Evolutionary conservation across 2,888 invertebrate species (phyloP).

Genomic region (Andrena marginata): DNA sequence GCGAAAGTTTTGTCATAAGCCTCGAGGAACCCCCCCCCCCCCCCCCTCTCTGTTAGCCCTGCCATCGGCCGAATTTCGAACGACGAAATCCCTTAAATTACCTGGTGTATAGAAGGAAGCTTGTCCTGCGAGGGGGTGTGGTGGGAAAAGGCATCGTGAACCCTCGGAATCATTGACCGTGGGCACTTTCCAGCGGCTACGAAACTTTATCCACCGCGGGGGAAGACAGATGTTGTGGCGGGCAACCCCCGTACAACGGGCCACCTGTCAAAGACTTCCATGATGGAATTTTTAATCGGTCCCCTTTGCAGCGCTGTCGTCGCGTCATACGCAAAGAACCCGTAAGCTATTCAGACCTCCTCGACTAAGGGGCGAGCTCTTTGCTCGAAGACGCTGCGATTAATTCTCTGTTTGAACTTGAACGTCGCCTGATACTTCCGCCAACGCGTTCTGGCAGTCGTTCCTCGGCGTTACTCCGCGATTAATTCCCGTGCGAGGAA

Average conservation of each 20-base stretch:
- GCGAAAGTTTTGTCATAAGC: slow-evolving; percentile 82
- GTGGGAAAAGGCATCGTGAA: background rate
- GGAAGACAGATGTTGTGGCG: slow-evolving; percentile 78
- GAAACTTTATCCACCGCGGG: slow-evolving; percentile 69
- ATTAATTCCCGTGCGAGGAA: slow-evolving; percentile 1
- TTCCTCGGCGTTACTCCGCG: background rate
- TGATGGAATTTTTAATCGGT: slow-evolving; percentile 83
- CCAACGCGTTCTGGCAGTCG: background rate
- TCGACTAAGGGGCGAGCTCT: background rate
- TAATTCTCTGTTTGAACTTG: slow-evolving; percentile 6
- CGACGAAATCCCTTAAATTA: background rate
- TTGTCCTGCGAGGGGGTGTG: background rate
- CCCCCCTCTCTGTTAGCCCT: slow-evolving; percentile 21
- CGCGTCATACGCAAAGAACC: slow-evolving; percentile 9
- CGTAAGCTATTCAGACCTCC: background rate
- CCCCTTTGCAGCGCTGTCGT: slow-evolving; percentile 52
- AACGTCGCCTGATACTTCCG: background rate
- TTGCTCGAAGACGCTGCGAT: background rate
- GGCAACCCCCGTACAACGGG: slow-evolving; percentile 70
- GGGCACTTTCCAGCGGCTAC: background rate
- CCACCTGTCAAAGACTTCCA: slow-evolving; percentile 81
- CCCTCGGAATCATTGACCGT: background rate
- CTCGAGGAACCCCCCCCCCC: too few species aligned
- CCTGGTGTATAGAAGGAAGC: background rate
- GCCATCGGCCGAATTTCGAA: slow-evolving; percentile 1